Evolutionary conservation across 2,797 vertebrate species (phyloP), one percentile per base, ranked within the genome.

Genomic region (Hapalemur alaotrensis): DNA sequence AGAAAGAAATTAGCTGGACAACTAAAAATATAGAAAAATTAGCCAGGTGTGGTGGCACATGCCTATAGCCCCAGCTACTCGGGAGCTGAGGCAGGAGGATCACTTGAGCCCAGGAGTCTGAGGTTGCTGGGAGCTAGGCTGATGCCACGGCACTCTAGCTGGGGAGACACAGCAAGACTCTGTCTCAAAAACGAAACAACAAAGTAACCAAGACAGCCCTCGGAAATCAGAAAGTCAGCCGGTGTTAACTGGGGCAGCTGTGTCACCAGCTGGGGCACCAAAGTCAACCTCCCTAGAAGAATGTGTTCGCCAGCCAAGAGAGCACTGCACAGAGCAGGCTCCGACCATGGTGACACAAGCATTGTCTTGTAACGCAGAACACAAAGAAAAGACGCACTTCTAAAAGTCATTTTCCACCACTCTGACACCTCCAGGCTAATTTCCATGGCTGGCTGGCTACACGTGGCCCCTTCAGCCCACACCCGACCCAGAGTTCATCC

Each of bases 281-380:
- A 41, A 18, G 54, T 9, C n/a, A 28, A 4, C 50, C 38, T 46
- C 46, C 3, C 46, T 11, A 13, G 43, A 32, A n/a, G 2, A 20
- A 12, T 2, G 22, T 1, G 23, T 23, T 0, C 9, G 7, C 38
- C 10, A 0, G 2, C 63, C 43, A 38, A 0, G 1, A 2, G 1
- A 70, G 14, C 35, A 2, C 0, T 6, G 18, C 2, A 3, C 13
- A 25, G 4, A 0, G 78, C 20, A 10, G 7, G 15, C 1, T 41
- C n/a, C 1, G 61, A 22, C 10, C 1, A 0, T 1, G 2, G 0
- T 28, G 4, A 32, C 0, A 1, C 52, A 30, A 0, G 1, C 4
- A 15, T 1, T 12, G 22, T 5, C 48, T 61, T 7, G 4, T 5
- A 4, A 43, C 9, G 32, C 13, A 18, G 13, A 57, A n/a, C 65